Percentiles rank a stretch among this genome's conserved stretches.
These are phyloP conservation scores for Paratrypauchen microcephalus DNA, from an alignment of 2,797 vertebrate species.

Conservation along the genomic window DNA sequence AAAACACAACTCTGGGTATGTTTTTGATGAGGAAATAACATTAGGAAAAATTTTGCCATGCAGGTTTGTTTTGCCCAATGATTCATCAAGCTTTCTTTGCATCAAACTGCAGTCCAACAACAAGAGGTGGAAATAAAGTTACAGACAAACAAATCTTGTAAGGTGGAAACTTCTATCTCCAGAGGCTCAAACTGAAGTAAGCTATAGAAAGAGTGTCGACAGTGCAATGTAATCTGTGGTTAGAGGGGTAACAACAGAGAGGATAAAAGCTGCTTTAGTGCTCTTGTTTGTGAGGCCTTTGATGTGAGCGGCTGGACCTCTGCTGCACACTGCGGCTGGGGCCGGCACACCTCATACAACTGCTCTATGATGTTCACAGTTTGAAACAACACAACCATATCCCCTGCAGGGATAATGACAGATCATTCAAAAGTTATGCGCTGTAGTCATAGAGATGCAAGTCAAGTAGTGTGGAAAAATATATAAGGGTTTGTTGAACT, in stretches of 20 bases:
- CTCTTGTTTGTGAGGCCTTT: conserved; percentile 27
- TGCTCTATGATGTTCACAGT: conserved; percentile 11
- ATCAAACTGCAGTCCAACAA: neutral
- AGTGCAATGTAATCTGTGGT: conserved; percentile 32
- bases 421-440: neutral
- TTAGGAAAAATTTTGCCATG: neutral
- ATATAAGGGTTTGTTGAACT: neutral
- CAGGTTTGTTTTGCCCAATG: neutral
- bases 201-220: conserved; percentile 26
- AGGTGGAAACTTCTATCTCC: conserved; percentile 36
- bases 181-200: conserved; percentile 47
- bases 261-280: conserved; percentile 36
- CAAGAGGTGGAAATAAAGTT: neutral
- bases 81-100: neutral
- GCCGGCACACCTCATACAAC: conserved; percentile 39
- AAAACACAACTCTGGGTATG: no score
- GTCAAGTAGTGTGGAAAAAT: conserved; percentile 1
- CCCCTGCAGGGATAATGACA: conserved; percentile 6
- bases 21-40: no score
- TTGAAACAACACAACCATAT: neutral
- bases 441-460: neutral
- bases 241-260: conserved; percentile 48
- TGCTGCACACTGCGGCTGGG: conserved; percentile 22
- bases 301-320: conserved; percentile 23
- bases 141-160: conserved; percentile 22